These are phyloP conservation scores for Falco punctatus DNA, from an alignment of 2,113 vertebrate species.

Conservation along the genomic window DNA sequence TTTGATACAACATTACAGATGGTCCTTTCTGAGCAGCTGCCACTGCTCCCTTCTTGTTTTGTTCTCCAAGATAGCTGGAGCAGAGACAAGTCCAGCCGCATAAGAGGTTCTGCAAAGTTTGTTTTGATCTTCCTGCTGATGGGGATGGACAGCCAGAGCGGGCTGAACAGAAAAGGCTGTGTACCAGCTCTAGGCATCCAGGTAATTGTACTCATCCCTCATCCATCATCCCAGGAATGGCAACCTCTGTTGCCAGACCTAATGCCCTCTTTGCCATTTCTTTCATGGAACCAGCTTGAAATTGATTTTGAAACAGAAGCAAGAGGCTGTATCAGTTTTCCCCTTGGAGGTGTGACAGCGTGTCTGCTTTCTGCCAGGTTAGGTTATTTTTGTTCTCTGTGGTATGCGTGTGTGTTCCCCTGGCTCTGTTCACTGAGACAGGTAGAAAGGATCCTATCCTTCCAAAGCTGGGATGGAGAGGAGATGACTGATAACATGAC, in stretches of 20 bases:
- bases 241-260: conserved; percentile 13
- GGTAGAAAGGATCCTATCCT: neutral
- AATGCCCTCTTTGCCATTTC: conserved; percentile 27
- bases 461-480: neutral
- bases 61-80: neutral
- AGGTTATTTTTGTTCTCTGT: neutral
- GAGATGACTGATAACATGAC: neutral
- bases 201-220: conserved; percentile 36
- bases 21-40: neutral
- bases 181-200: neutral
- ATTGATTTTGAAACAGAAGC: conserved; percentile 53
- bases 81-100: neutral
- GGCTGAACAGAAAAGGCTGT: conserved; percentile 10
- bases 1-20: neutral
- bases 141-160: conserved; percentile 26
- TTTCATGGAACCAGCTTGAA: conserved; percentile 4
- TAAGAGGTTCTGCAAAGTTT: neutral
- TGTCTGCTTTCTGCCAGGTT: conserved; percentile 38
- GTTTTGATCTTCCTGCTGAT: conserved; percentile 7
- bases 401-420: neutral
- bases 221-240: neutral
- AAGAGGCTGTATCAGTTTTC: conserved; percentile 31
- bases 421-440: neutral
- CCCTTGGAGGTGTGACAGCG: conserved; percentile 13
- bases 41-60: neutral